Conservation (phyloP, 2,113 vertebrate genomes). For the Sigmodon hispidus region DNA sequence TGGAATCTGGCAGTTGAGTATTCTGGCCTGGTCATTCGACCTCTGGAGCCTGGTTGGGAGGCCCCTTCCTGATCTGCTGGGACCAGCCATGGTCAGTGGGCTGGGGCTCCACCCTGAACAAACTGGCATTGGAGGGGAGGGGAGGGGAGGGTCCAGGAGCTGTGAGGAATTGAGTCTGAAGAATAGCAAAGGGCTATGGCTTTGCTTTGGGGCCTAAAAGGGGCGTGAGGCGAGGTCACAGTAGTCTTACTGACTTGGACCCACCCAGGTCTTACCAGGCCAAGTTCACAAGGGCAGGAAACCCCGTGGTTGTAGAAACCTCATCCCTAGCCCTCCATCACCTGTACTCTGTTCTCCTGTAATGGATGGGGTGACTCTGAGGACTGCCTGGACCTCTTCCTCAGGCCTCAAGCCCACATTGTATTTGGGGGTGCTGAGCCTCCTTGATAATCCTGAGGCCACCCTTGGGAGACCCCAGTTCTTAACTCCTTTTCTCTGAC, state of each 20-base stretch:
- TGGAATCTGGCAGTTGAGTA: slow-evolving; percentile 63
- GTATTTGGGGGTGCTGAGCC: neutral
- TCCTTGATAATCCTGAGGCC: neutral
- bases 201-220: neutral
- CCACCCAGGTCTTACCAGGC: neutral
- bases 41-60: slow-evolving; percentile 25
- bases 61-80: slow-evolving; percentile 30
- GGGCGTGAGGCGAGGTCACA: neutral
- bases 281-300: neutral
- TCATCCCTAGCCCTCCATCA: neutral
- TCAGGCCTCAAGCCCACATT: neutral
- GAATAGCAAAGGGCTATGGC: neutral
- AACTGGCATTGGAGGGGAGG: neutral
- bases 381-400: rapidly evolving
- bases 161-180: neutral
- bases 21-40: slow-evolving; percentile 51
- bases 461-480: neutral
- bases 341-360: neutral
- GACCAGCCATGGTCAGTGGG: slow-evolving; percentile 73
- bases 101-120: neutral
- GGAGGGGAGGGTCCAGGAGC: neutral
- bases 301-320: neutral
- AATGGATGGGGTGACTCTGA: too few relatives aligned
- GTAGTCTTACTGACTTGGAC: neutral
- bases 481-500: neutral